phyloP scores from a whole-genome alignment of 2,888 invertebrate species.

The Eristalis arbustorum region DNA sequence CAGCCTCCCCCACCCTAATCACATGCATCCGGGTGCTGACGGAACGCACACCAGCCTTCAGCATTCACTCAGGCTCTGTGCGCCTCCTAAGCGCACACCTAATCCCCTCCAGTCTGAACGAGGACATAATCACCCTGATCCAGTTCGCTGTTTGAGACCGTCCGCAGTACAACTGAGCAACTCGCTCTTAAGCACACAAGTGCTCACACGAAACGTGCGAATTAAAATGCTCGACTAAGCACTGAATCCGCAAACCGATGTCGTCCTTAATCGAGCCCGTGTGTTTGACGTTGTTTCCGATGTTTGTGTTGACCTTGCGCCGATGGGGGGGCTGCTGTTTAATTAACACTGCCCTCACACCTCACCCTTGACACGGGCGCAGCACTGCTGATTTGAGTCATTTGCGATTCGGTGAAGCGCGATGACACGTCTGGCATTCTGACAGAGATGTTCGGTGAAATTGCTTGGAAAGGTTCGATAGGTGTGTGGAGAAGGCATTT shows the following conservation, averaged over 20 bases:
- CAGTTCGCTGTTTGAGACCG: not conserved
- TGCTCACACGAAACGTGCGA: not conserved
- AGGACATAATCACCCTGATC: slow-evolving; percentile 5
- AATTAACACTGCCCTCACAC: not conserved
- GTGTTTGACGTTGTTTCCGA: not conserved
- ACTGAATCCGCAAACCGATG: not conserved
- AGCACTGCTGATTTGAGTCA: slow-evolving; percentile 2
- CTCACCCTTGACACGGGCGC: not conserved
- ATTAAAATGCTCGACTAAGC: slow-evolving; percentile 11
- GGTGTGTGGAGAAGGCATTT: not conserved
- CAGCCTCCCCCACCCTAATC: too few relatives aligned
- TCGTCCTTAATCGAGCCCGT: not conserved
- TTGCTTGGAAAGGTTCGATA: slow-evolving; percentile 34
- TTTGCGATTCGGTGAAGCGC: slow-evolving; percentile 6
- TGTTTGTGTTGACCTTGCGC: not conserved
- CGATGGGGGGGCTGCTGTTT: not conserved
- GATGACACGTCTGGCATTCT: slow-evolving; percentile 17
- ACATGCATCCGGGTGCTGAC: too few relatives aligned
- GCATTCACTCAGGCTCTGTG: not conserved
- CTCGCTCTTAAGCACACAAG: not conserved
- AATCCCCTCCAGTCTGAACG: slow-evolving; percentile 1
- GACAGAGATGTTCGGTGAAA: slow-evolving; percentile 19
- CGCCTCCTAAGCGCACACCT: not conserved
- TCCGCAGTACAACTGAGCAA: not conserved
- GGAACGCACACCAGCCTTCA: not conserved